Evolutionary conservation across 2,888 invertebrate genomes (phyloP), one percentile per base, ranked within the genome.

Genomic region (Megaustenia siamemsis): DNA sequence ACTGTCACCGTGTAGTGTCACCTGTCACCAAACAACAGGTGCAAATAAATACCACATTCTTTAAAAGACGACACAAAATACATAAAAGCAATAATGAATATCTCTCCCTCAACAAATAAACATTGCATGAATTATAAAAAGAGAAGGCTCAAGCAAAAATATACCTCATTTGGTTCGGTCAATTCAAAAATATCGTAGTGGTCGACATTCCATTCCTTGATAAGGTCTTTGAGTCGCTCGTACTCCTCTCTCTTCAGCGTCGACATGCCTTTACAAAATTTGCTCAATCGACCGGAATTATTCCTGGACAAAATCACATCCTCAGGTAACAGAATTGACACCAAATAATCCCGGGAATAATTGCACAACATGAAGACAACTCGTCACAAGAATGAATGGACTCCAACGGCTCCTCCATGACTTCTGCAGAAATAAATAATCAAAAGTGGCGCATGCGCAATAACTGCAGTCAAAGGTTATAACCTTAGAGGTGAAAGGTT

Each of bases 141-240:
- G 4, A 45, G 4, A 32, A 63, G n/a, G 32, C 28, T 32, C 32
- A 63, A 28, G 45, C 12, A 15, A 45, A 73, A 12, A 45, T n/a
- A 83, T 95, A 98, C 99, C 96, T 99, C 98, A 95, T 99, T 98
- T 87, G 99, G 99, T 94, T 98, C 97, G 93, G 98, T 98, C 90
- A 99, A 96, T 95, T 98, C 98, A 95, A 99, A 99, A 92, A 99
- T 96, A 95, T 99, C 99, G 95, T 99, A 96, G 93, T 99, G 96
- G 95, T 99, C 99, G 94, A 98, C 98, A 96, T 99, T 99, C 99
- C 99, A 99, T 95, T 99, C 98, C 94, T 97, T 97, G 95, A 99
- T 99, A 87, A 93, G 92, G 87, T 90, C 89, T 45, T 89, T 89
- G 84, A 94, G 90, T 87, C 91, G 89, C 87, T 92, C 90, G 60